Conservation (phyloP, 2,113 vertebrate genomes). For the Leptocoma aspasia region DNA sequence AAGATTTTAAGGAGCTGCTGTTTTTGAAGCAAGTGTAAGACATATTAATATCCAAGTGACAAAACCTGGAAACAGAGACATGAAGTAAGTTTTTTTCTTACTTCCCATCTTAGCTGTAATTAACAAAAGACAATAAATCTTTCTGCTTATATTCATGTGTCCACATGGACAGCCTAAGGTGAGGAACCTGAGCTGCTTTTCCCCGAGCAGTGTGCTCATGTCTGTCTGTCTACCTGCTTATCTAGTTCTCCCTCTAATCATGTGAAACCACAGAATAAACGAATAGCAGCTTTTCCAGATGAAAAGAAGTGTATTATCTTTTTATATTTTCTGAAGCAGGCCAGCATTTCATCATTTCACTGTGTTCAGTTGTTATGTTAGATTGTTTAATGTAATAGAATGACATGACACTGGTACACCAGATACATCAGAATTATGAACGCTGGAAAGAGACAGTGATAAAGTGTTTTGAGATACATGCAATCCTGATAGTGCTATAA, state of each 20-base stretch:
- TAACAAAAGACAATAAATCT: constrained; percentile 1
- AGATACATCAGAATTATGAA: constrained; percentile 65
- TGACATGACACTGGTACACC: constrained; percentile 35
- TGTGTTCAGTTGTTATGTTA: constrained; percentile 22
- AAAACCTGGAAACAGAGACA: neutral
- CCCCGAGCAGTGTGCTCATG: fast-evolving
- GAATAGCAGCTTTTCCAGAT: constrained; percentile 28
- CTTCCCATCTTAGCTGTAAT: constrained; percentile 25
- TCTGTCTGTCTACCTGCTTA: neutral
- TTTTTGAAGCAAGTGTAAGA: neutral
- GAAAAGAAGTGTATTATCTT: constrained; percentile 57
- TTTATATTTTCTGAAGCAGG: constrained; percentile 50
- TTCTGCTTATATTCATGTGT: constrained; percentile 14
- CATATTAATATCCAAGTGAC: neutral
- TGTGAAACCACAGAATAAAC: constrained; percentile 43
- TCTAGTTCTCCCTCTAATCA: neutral
- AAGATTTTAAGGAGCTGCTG: neutral
- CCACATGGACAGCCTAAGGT: constrained; percentile 8
- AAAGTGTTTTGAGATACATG: constrained; percentile 44
- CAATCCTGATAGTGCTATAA: constrained; percentile 42
- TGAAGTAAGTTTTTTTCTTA: constrained; percentile 33
- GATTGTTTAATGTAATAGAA: constrained; percentile 66
- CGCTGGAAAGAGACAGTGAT: constrained; percentile 46
- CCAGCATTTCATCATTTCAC: constrained; percentile 38
- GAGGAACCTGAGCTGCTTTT: neutral